Conservation (phyloP, 2,113 vertebrate species). For the Pachypanchax playfairii region DNA sequence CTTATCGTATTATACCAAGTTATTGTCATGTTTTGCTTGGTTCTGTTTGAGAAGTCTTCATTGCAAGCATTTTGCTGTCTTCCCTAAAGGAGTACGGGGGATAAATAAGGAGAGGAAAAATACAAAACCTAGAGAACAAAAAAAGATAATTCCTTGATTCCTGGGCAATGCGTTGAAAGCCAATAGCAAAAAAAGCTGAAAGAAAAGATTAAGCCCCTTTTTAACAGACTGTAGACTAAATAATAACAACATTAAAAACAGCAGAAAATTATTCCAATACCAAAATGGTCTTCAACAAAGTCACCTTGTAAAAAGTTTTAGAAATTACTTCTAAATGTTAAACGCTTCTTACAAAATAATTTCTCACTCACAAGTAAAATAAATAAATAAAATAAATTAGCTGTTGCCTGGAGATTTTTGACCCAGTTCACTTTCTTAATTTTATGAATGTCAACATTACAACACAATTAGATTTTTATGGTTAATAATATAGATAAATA, state of each 20-base stretch:
- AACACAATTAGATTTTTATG: no score
- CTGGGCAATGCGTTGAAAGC: slow-evolving; percentile 31
- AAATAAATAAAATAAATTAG: no score
- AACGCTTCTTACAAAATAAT: neutral
- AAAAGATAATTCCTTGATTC: slow-evolving; percentile 55
- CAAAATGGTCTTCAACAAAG: slow-evolving; percentile 25
- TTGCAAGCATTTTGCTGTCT: slow-evolving; percentile 40
- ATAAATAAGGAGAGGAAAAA: slow-evolving; percentile 38
- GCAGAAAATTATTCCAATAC: neutral
- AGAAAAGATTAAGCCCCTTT: slow-evolving; percentile 42
- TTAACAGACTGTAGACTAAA: slow-evolving; percentile 20
- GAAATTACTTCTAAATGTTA: neutral
- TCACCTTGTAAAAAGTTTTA: slow-evolving; percentile 35
- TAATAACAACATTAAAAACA: neutral
- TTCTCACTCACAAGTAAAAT: no score
- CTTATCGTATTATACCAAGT: slow-evolving; percentile 65
- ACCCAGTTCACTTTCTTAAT: no score
- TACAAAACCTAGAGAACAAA: slow-evolving; percentile 48
- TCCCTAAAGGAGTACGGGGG: slow-evolving; percentile 42
- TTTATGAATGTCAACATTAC: no score
- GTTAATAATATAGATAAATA: no score
- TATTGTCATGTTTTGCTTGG: slow-evolving; percentile 62
- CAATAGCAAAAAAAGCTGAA: slow-evolving; percentile 29
- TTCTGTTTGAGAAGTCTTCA: slow-evolving; percentile 52
- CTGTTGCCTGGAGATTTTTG: no score